These are phyloP conservation scores for Limnodromus scolopaceus DNA, from an alignment of 2,797 vertebrate species.

Conservation along the genomic window DNA sequence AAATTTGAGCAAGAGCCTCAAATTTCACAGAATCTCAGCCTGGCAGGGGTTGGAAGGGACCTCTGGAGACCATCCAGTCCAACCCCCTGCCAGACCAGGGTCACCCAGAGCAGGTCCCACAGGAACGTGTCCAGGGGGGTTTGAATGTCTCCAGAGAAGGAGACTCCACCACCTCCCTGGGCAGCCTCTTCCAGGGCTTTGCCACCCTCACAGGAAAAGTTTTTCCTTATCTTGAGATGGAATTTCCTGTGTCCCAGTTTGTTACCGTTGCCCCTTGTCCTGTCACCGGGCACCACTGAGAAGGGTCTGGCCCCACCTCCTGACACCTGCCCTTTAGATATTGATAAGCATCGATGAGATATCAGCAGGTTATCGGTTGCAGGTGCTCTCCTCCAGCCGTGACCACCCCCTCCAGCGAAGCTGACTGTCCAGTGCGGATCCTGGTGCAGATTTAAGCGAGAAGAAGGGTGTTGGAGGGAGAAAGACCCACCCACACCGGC, in stretches of 20 bases:
- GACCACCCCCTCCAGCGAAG: accelerated
- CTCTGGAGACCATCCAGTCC: background rate
- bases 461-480: background rate
- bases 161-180: too few relatives aligned
- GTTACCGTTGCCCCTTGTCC: background rate
- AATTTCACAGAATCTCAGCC: background rate
- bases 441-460: accelerated
- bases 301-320: too few relatives aligned
- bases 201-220: background rate
- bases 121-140: background rate
- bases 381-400: background rate
- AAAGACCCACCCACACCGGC: accelerated
- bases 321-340: background rate
- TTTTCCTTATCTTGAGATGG: background rate
- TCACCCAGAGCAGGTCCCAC: background rate
- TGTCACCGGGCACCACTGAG: background rate
- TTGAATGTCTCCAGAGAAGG: too few relatives aligned
- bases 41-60: too few relatives aligned
- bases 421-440: background rate
- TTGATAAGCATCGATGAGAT: background rate
- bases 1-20: too few relatives aligned
- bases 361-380: background rate
- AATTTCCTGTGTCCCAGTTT: background rate
- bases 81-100: background rate
- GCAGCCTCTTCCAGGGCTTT: background rate